Percentiles rank a stretch among this genome's conserved stretches.
These are phyloP conservation scores for Endotricha flammealis DNA, from an alignment of 2,888 invertebrate species.

Conservation along the genomic window DNA sequence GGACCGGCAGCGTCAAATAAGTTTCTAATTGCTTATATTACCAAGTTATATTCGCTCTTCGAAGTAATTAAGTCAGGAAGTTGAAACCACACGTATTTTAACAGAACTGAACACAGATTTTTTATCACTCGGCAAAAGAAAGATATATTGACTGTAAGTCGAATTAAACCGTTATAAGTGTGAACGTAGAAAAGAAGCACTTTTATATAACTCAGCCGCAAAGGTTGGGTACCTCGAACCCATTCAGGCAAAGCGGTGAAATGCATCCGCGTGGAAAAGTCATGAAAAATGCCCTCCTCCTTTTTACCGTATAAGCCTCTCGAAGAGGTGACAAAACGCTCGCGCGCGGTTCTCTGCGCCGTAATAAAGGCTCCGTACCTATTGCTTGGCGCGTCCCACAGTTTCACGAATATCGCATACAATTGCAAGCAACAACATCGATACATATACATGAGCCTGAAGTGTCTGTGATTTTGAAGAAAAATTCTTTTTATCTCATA, in stretches of 20 bases:
- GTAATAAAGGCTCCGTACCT: conserved; percentile 45
- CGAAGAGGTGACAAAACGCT: conserved; percentile 58
- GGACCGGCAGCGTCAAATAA: conserved; percentile 76
- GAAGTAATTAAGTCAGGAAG: conserved; percentile 72
- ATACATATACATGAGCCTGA: no score
- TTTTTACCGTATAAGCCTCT: conserved; percentile 49
- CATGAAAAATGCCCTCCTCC: conserved; percentile 55
- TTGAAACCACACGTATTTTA: conserved; percentile 61
- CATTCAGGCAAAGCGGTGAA: conserved; percentile 54
- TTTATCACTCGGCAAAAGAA: conserved; percentile 22
- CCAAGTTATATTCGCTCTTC: conserved; percentile 74
- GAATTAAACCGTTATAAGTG: conserved; percentile 30
- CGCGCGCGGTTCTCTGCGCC: conserved; percentile 34
- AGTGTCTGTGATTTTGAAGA: no score
- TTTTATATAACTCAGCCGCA: conserved; percentile 47
- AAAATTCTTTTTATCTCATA: no score
- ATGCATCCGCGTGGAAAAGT: conserved; percentile 57
- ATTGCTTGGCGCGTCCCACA: neutral
- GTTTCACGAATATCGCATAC: neutral
- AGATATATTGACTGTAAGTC: conserved; percentile 27
- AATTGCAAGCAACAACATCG: neutral
- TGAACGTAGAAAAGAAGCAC: conserved; percentile 36
- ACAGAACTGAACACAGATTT: conserved; percentile 39
- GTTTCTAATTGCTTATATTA: conserved; percentile 79
- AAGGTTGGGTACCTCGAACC: conserved; percentile 47